These are phyloP conservation scores for Pseudochirops corinnae DNA, from an alignment of 2,797 vertebrate genomes.

Conservation along the genomic window DNA sequence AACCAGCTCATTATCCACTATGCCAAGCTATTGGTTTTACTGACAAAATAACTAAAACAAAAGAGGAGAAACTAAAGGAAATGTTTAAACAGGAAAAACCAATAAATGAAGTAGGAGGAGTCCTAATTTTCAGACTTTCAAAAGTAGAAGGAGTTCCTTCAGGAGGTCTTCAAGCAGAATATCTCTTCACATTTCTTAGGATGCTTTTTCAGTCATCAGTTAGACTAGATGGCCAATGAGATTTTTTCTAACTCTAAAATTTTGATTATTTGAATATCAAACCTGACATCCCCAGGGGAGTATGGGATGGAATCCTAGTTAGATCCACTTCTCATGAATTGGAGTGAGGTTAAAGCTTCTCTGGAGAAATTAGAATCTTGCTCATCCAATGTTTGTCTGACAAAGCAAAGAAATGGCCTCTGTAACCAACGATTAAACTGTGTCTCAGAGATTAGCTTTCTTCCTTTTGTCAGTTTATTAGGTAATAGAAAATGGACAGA, in stretches of 20 bases:
- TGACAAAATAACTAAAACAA: background rate
- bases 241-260: background rate
- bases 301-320: background rate
- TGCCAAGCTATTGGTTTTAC: background rate
- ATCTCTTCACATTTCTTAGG: background rate
- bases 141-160: background rate
- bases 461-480: conserved; percentile 13
- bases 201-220: background rate
- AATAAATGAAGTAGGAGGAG: background rate
- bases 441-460: conserved; percentile 26
- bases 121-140: background rate
- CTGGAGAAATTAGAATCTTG: background rate
- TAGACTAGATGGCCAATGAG: background rate
- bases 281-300: background rate
- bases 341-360: background rate
- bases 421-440: background rate
- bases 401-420: conserved; percentile 17
- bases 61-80: background rate
- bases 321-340: background rate
- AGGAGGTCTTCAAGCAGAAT: background rate
- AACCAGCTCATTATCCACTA: background rate
- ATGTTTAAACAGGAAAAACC: background rate
- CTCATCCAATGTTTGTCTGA: background rate
- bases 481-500: conserved; percentile 47
- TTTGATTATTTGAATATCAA: background rate